Base-by-base conservation (phyloP, 2,113 vertebrate species). In the Chamaea fasciata region DNA sequence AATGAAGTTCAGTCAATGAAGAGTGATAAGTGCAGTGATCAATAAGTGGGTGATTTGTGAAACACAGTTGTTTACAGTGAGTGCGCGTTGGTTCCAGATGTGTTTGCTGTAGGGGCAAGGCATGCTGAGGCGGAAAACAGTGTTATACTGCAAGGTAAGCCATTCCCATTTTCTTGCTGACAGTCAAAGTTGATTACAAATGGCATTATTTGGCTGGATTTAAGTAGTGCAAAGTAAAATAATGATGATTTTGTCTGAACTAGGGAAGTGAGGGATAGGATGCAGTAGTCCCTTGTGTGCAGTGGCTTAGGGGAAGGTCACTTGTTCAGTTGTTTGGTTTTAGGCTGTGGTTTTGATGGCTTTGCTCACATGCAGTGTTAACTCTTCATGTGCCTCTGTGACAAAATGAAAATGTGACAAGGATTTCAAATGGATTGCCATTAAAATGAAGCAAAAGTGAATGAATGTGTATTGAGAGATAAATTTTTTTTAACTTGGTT, bases 31-130 rank as follows among this genome's bases (percentile, higher is more conserved):
- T 33, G 28, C 59, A 67, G 75, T 53, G 73, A 91, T 96, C 96
- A 85, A 35, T 96, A 92, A 90, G 71, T 31, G 42, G 92, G 75
- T 69, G 42, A 86, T 79, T 78, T 65, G 22, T 85, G 84, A 90
- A 83, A 71, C 95, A 78, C 39, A 53, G 37, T 60, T 83, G 84
- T 60, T 83, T 73, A 63, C 62, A 26, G 24, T 35, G 78, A 63
- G 77, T 74, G 60, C 42, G 7, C 52, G 30, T 76, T 90, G 79
- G 24, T 79, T 91, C 63, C 63, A 94, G 60, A 80, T 81, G 35
- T 63, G 42, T 90, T 69, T 62, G 37, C 64, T 79, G 30, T 81
- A 63, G 67, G 67, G 91, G 39, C n/a, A 46, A 42, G 46, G 37
- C 17, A 39, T 22, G 24, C 50, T 88, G 69, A 76, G 69, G 70